These are phyloP conservation scores for Cryptoleucopteryx plumbea DNA, from an alignment of 2,113 vertebrate genomes.

Conservation along the genomic window DNA sequence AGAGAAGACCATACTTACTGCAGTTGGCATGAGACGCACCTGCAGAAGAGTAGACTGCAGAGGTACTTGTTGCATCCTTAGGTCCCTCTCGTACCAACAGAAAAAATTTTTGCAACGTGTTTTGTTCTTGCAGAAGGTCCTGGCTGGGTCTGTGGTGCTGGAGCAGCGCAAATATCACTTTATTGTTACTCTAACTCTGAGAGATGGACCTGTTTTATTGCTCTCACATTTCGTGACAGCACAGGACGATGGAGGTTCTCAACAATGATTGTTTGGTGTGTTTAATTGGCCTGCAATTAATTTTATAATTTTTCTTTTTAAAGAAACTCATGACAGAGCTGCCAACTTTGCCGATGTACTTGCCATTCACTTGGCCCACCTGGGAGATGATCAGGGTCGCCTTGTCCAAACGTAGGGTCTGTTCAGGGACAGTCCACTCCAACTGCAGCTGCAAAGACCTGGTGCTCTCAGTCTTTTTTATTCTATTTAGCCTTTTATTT, in stretches of 20 bases:
- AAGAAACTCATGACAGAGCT: neutral
- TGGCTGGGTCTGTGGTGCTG: neutral
- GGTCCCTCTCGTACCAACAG: neutral
- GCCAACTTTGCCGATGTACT: neutral
- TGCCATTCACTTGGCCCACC: neutral
- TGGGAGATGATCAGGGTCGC: neutral
- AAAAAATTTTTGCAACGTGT: neutral
- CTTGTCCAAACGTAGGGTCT: conserved; percentile 33
- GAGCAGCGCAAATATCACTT: neutral
- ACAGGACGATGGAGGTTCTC: neutral
- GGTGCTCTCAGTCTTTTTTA: neutral
- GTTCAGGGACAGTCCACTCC: conserved; percentile 23
- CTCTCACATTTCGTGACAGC: neutral
- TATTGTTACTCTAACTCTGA: neutral
- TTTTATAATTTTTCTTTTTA: neutral
- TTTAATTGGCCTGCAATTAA: neutral
- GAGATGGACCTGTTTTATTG: neutral
- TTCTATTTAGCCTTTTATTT: neutral
- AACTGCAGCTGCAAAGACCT: neutral
- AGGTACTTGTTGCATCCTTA: neutral
- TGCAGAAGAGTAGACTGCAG: neutral
- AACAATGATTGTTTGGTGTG: neutral
- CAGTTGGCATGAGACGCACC: neutral
- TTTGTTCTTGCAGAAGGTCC: neutral
- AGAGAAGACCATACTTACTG: neutral